These are phyloP conservation scores for Toxotes lorentzi DNA, from an alignment of 2,797 vertebrate species.

Conservation along the genomic window DNA sequence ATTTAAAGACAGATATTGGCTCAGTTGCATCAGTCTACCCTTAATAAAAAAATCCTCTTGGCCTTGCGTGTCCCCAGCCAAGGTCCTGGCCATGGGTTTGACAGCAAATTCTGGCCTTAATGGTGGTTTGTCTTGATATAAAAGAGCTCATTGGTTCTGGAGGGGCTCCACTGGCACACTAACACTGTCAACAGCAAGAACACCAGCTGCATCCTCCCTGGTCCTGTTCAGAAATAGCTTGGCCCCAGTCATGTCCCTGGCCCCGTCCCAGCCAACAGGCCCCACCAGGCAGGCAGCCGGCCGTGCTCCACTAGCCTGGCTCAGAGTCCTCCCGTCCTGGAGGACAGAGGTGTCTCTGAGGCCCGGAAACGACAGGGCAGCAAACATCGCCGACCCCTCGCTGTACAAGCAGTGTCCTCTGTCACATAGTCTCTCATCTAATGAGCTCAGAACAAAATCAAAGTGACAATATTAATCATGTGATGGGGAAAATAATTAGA, in stretches of 20 bases:
- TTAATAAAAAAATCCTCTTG: conserved; percentile 8
- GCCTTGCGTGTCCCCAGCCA: conserved; percentile 28
- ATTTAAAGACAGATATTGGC: neutral
- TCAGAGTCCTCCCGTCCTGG: conserved; percentile 32
- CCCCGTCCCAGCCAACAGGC: conserved; percentile 49
- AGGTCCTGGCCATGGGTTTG: conserved; percentile 14
- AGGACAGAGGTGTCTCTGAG: conserved; percentile 52
- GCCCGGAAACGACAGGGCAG: conserved; percentile 34
- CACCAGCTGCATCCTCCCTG: conserved; percentile 78
- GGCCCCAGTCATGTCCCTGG: conserved; percentile 62
- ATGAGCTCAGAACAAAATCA: conserved; percentile 66
- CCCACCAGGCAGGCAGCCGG: conserved; percentile 17
- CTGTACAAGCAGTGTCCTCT: conserved; percentile 46
- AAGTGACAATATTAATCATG: conserved; percentile 80
- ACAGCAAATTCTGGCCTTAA: conserved; percentile 31
- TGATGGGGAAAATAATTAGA: conserved; percentile 73
- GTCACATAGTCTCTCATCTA: conserved; percentile 43
- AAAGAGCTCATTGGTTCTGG: conserved; percentile 72
- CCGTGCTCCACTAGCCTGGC: conserved; percentile 35
- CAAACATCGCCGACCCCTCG: conserved; percentile 38
- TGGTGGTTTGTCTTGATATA: conserved; percentile 63
- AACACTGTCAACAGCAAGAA: conserved; percentile 65
- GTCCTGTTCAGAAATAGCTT: conserved; percentile 75
- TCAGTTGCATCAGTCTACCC: neutral
- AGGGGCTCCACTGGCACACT: conserved; percentile 64